These are phyloP conservation scores for Etheostoma nigrum DNA, from an alignment of 2,797 vertebrate species.

Conservation along the genomic window DNA sequence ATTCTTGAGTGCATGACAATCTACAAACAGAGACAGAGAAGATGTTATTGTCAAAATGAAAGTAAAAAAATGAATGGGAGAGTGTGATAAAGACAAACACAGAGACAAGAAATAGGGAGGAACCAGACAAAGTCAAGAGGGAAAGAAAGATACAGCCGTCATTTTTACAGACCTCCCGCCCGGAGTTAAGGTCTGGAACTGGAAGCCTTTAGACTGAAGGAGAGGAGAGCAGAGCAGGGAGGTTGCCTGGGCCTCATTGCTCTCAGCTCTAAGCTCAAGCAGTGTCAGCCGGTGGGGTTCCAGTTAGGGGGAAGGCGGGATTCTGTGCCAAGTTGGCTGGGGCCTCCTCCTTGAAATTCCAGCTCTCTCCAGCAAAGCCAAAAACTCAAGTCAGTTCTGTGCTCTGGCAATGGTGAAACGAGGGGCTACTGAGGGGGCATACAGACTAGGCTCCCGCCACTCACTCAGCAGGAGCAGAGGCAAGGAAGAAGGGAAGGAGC, in stretches of 20 bases:
- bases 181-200: slow-evolving; percentile 73
- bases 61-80: slow-evolving; percentile 29
- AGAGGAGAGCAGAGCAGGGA: slow-evolving; percentile 66
- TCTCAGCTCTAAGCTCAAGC: slow-evolving; percentile 78
- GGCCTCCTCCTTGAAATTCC: slow-evolving; percentile 86
- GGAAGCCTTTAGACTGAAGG: slow-evolving; percentile 65
- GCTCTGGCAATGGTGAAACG: slow-evolving; percentile 81
- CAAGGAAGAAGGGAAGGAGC: slow-evolving; percentile 48
- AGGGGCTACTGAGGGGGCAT: slow-evolving; percentile 85
- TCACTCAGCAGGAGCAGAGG: slow-evolving; percentile 74
- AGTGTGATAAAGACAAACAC: slow-evolving; percentile 37
- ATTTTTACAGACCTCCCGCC: slow-evolving; percentile 81
- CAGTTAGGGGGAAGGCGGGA: slow-evolving; percentile 80
- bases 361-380: slow-evolving; percentile 81
- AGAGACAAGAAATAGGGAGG: slow-evolving; percentile 4
- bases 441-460: slow-evolving; percentile 72
- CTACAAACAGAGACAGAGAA: slow-evolving; percentile 15
- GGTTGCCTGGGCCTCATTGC: slow-evolving; percentile 78
- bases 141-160: slow-evolving; percentile 68
- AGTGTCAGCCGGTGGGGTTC: slow-evolving; percentile 81
- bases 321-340: slow-evolving; percentile 82
- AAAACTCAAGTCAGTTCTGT: slow-evolving; percentile 82
- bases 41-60: slow-evolving; percentile 26
- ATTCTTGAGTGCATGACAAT: slow-evolving; percentile 19
- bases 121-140: slow-evolving; percentile 57